phyloP scores from a whole-genome alignment of 2,888 invertebrate genomes.

The Horisme vitalbata region DNA sequence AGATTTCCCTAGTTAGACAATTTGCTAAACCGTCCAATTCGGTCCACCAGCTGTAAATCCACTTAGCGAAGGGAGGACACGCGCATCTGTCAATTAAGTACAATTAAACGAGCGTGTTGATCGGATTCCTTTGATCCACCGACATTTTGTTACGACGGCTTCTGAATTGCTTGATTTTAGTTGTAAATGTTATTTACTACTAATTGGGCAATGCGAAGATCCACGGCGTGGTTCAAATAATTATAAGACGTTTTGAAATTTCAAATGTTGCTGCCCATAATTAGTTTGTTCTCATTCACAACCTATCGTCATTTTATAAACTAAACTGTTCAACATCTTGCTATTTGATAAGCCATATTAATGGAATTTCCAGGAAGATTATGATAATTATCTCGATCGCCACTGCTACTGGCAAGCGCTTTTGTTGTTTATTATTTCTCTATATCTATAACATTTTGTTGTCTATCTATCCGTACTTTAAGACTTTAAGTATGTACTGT shows the following conservation, averaged over 20 bases:
- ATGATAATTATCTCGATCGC: slow-evolving; percentile 48
- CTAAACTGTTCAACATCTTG: slow-evolving; percentile 16
- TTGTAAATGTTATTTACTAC: slow-evolving; percentile 11
- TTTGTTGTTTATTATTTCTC: slow-evolving; percentile 52
- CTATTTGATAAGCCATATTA: slow-evolving; percentile 32
- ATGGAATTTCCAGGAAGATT: slow-evolving; percentile 58
- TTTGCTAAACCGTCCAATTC: slow-evolving; percentile 58
- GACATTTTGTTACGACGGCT: slow-evolving; percentile 45
- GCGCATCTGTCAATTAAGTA: slow-evolving; percentile 66
- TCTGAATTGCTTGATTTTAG: slow-evolving; percentile 19
- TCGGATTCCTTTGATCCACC: slow-evolving; percentile 60
- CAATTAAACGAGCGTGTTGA: slow-evolving; percentile 59
- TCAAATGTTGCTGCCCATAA: too few species aligned
- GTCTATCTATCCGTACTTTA: not conserved
- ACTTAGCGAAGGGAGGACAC: slow-evolving; percentile 55
- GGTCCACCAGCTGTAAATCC: slow-evolving; percentile 63
- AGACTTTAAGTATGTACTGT: too few species aligned
- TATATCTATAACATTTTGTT: not conserved
- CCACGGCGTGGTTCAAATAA: too few species aligned
- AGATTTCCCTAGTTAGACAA: slow-evolving; percentile 41
- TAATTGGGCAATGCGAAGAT: not conserved
- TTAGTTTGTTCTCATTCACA: not conserved
- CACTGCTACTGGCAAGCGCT: slow-evolving; percentile 49
- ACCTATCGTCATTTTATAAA: not conserved
- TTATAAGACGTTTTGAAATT: too few species aligned